Base-by-base conservation (phyloP, 2,113 vertebrate species). In the Mesembrinibis cayennensis region DNA sequence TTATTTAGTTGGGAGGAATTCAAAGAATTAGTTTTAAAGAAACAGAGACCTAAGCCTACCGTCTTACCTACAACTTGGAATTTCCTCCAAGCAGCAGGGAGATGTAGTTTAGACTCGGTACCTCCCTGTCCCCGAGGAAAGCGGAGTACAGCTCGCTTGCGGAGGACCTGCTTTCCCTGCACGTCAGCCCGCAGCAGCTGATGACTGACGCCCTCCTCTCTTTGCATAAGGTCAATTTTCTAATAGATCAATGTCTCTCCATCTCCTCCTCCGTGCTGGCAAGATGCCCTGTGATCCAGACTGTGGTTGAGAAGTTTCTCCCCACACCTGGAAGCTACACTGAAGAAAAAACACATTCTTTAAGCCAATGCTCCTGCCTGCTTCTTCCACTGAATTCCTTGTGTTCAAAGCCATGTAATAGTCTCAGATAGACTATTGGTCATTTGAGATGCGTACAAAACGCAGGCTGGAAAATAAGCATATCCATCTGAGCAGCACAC, bases 1-100 rank as follows among this genome's bases (percentile, higher is more conserved):
- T 92, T 90, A 80, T 90, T 94, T 86, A 93, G 85, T 42, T 50
- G 34, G 0, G 1, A 93, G 78, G 90, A 97, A 96, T 90, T 80
- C 62, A 73, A 86, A 80, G 62, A 94, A 96, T 88, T 83, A 70
- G 20, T 59, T 91, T 92, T 66, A 80, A 91, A 91, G 90, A 32
- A 87, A 72, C 25, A 59, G 69, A 86, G 79, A 77, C 42, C 62
- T 53, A 82, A 79, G 44, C 38, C 78, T 94, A 72, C 34, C 47
- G 56, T 90, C 67, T 90, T 70, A 90, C 90, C 82, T 96, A 85
- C 63, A 69, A 76, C 59, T 44, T 78, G 67, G 76, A 90, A 96
- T 95, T 96, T 93, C 82, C 88, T 96, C 34, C 2, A 3, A 92
- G 92, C 59, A n/a, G 84, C 0, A 0, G 58, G 45, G 78, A 94